Evolutionary conservation across 2,888 invertebrate genomes (phyloP), one percentile per base, ranked within the genome.

Genomic region (Protula sp.): DNA sequence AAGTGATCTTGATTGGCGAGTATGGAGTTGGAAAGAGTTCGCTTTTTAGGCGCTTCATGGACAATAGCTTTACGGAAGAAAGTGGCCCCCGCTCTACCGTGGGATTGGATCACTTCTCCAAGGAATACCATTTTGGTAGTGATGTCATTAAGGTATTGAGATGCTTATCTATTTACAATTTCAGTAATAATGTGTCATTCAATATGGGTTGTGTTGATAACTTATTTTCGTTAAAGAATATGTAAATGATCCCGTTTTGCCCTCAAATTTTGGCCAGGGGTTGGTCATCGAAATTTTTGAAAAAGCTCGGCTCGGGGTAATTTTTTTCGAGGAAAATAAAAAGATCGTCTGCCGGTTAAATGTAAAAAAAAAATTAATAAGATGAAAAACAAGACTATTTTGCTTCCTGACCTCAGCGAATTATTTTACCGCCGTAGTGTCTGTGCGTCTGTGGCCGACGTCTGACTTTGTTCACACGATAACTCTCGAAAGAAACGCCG

Each of bases 11-110:
- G 62, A 93, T 92, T 82, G 94, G 95, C 47, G 94, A 95, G 84
- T 95, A 91, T 83, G 94, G 94, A 59, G 94, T 94, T 27, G 94
- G 95, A 45, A 95, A 95, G 84, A 92, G 91, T 79, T 94, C 94
- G 27, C 83, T 94, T 70, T 95, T 95, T 80, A 86, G 94, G 59
- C 86, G 94, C 67, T 95, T 92, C 81, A 88, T 92, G 61, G 92
- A 89, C 76, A 89, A 93, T 81, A 88, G 89, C n/a, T 92, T 91
- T 80, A 86, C 91, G n/a, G 87, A 89, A 26, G 87, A 88, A 61
- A 87, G 87, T 19, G 91, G 91, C 77, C 86, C 79, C 87, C 89
- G 67, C 77, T 91, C 94, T 4, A 94, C 94, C 0, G 84, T 94
- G 68, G 94, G 94, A 22, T 84, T 94, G 74, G 95, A 95, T 82